A percentile compares a stretch with the other conserved stretches of the same genome.
These are phyloP conservation scores for Hormiphora californensis DNA, from an alignment of 37 sponge, comb jelly and placozoan species.

Conservation along the genomic window DNA sequence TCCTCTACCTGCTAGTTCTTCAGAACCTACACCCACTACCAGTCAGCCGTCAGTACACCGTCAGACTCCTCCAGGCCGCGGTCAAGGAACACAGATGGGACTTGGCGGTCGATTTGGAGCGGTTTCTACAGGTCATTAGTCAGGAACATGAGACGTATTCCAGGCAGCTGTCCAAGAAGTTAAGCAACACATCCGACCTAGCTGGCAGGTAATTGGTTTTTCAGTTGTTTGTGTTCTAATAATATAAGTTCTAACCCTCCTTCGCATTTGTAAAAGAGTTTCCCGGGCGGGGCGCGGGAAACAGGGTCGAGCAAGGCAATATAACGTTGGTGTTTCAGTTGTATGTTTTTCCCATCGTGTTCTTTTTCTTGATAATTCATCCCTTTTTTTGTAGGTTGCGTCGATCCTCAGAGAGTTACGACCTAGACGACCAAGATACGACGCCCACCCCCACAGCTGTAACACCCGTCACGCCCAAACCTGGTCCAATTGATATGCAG, in stretches of 20 bases:
- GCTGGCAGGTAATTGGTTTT: too few species aligned
- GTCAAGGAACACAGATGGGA: slow-evolving; percentile 38
- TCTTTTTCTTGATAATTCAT: too few species aligned
- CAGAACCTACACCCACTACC: slow-evolving; percentile 41
- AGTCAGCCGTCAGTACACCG: slow-evolving; percentile 27
- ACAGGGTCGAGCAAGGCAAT: too few species aligned
- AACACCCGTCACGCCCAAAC: too few species aligned
- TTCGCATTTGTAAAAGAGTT: too few species aligned
- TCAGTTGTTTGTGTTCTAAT: too few species aligned
- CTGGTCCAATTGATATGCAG: too few species aligned
- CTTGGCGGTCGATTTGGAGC: slow-evolving; percentile 17
- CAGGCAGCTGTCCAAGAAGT: background rate
- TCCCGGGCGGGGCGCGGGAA: too few species aligned
- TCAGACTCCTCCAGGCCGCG: background rate
- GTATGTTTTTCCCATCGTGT: too few species aligned
- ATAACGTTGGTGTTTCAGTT: too few species aligned
- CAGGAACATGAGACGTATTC: background rate
- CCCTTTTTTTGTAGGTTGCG: slow-evolving; percentile 37
- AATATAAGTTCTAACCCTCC: too few species aligned
- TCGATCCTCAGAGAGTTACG: slow-evolving; percentile 8
- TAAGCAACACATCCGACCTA: too few species aligned
- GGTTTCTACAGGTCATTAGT: slow-evolving; percentile 31
- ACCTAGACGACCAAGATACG: background rate
- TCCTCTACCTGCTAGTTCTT: slow-evolving; percentile 23
- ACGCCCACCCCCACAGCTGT: background rate